Conservation (phyloP, 2,888 invertebrate species). For the Cephonodes hylas region DNA sequence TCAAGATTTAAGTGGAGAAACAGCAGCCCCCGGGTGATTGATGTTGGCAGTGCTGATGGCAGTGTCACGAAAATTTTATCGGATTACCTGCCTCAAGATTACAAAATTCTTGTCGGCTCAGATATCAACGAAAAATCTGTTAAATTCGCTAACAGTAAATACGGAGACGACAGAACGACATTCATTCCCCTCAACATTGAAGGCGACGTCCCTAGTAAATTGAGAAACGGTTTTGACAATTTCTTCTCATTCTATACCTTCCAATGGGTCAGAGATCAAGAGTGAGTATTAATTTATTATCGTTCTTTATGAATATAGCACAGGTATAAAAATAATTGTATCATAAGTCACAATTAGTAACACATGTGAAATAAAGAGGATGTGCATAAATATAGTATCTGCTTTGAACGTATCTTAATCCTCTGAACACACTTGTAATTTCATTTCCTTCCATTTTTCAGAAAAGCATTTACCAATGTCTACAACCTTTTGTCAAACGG, state of each 20-base stretch:
- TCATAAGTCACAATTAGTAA: too few relatives aligned
- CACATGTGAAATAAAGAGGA: too few relatives aligned
- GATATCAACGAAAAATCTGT: constrained; percentile 88
- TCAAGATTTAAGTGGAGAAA: constrained; percentile 78
- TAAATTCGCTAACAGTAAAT: constrained; percentile 79
- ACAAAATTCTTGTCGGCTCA: constrained; percentile 79
- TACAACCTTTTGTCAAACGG: constrained; percentile 83
- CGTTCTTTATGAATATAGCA: constrained; percentile 13
- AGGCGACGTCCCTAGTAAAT: constrained; percentile 64
- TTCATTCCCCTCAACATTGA: constrained; percentile 82
- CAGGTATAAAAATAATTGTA: too few relatives aligned
- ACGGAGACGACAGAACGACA: constrained; percentile 61
- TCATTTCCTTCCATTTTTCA: constrained; percentile 48
- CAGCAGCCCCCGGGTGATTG: constrained; percentile 71
- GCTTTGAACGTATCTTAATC: too few relatives aligned
- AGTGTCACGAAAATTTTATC: constrained; percentile 83
- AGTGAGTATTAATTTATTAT: constrained; percentile 63
- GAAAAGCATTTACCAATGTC: constrained; percentile 80
- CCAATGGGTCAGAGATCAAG: constrained; percentile 88
- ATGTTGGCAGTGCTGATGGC: constrained; percentile 88
- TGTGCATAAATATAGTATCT: too few relatives aligned
- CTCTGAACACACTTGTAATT: too few relatives aligned
- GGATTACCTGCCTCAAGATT: constrained; percentile 80
- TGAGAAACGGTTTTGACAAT: constrained; percentile 81
- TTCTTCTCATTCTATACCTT: constrained; percentile 89